Evolutionary conservation across 1,140 invertebrate species (phyloP), one percentile per base, ranked within the genome.

Genomic region (Drosophila sulfurigaster): DNA sequence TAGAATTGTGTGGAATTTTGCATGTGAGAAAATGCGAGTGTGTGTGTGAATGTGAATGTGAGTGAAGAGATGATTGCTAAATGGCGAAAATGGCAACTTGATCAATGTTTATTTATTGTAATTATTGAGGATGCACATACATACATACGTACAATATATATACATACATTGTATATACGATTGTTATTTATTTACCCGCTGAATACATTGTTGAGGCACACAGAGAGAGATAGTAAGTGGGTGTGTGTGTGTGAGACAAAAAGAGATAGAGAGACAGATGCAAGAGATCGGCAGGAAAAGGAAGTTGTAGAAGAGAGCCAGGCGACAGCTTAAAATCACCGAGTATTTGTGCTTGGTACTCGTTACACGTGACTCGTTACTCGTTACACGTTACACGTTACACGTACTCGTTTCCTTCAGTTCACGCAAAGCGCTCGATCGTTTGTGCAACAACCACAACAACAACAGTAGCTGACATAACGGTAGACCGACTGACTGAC

Each of bases 101-200:
- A 65, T 58, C 10, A 62, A 63, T 68, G 16, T 49, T 65, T 65
- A 52, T 43, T 38, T 79, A 35, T 41, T 38, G 30, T 63, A 28
- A 56, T 56, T 46, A 43, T 43, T 51, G 57, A 66, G 15, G 28
- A 38, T 67, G 51, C 51, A 65, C 38, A 45, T 35, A 52, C 15
- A 45, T 52, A 35, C 15, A 45, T 5, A 38, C 7, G 15, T 6
- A 15, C 15, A 28, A 5, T 38, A 13, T 48, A 28, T 46, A 41
- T 63, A 25, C 20, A 28, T 13, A 56, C 68, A 43, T 11, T 38
- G 10, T 8, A 43, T 63, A 10, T 52, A 20, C 13, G 56, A 43
- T 35, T 63, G 45, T 71, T 58, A 52, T 48, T 67, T 89, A 89
- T 89, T 89, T 89, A 89, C 85, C 85, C 81, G 85, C 85, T 74